Percentiles rank a stretch among this genome's conserved stretches.
Conservation (phyloP, 2,888 invertebrate genomes). For the Eupeodes latifasciatus region DNA sequence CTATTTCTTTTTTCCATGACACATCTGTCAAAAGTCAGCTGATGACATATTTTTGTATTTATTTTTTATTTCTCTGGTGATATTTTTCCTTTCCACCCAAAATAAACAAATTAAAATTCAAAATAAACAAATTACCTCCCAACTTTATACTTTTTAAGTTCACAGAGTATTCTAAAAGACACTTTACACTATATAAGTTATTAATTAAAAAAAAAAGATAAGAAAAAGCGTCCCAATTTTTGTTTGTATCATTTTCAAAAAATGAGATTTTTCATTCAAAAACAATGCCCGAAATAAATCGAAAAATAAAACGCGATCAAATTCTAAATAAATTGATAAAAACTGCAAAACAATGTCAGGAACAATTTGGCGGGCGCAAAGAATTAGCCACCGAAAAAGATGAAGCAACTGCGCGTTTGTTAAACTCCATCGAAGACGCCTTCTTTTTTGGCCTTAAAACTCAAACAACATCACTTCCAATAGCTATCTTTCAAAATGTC, state of each 20-base stretch:
- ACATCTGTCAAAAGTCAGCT: background rate
- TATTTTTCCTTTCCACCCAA: background rate
- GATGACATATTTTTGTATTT: background rate
- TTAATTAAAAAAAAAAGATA: background rate
- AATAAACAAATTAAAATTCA: background rate
- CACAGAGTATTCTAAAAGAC: background rate
- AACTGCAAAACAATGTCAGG: slow-evolving; percentile 87
- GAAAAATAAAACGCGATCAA: slow-evolving; percentile 78
- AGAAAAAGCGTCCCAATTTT: too few relatives aligned
- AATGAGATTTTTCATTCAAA: background rate
- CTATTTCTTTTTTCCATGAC: background rate
- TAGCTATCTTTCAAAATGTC: slow-evolving; percentile 87
- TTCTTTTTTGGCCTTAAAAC: slow-evolving; percentile 91
- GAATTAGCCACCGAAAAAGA: slow-evolving; percentile 96
- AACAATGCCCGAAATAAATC: slow-evolving; percentile 54
- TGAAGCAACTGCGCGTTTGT: slow-evolving; percentile 85
- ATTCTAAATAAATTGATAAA: slow-evolving; percentile 81
- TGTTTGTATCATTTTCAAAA: background rate
- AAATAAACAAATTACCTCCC: slow-evolving; percentile 8
- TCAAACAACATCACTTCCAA: slow-evolving; percentile 84
- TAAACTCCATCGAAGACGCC: slow-evolving; percentile 90
- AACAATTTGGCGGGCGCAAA: slow-evolving; percentile 93
- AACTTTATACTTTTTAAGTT: background rate
- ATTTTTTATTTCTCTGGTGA: slow-evolving; percentile 7
- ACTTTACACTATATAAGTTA: background rate